A percentile compares a stretch with the other conserved stretches of the same genome.
Evolutionary conservation across 2,113 vertebrate genomes (phyloP).

Genomic region (Urocolius indicus): DNA sequence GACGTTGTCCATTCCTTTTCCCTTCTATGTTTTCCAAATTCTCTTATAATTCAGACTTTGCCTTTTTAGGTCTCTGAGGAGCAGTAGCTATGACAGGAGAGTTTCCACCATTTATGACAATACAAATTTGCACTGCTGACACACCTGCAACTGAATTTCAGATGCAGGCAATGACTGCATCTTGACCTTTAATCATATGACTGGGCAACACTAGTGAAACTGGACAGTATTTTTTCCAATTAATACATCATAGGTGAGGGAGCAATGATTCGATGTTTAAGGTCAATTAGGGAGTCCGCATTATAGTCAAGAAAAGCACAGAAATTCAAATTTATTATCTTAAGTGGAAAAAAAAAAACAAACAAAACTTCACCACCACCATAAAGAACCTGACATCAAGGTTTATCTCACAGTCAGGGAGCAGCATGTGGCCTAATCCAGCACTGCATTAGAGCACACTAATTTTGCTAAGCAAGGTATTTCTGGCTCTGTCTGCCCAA

Average conservation of each 20-base stretch:
- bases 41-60: background rate
- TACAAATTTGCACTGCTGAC: background rate
- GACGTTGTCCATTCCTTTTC: background rate
- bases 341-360: background rate
- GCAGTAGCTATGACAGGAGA: background rate
- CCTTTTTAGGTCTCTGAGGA: background rate
- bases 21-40: background rate
- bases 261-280: background rate
- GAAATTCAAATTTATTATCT: background rate
- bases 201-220: background rate
- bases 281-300: background rate
- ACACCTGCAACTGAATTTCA: background rate
- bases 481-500: background rate
- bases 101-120: background rate
- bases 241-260: background rate
- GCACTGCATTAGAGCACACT: background rate
- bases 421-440: background rate
- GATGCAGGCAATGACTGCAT: background rate
- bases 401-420: background rate
- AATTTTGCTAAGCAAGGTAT: conserved; percentile 12
- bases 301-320: conserved; percentile 4
- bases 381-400: background rate
- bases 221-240: background rate
- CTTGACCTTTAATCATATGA: background rate
- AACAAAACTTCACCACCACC: background rate